These are phyloP conservation scores for Miltochrista miniata DNA, from an alignment of 2,888 invertebrate genomes.

Conservation along the genomic window DNA sequence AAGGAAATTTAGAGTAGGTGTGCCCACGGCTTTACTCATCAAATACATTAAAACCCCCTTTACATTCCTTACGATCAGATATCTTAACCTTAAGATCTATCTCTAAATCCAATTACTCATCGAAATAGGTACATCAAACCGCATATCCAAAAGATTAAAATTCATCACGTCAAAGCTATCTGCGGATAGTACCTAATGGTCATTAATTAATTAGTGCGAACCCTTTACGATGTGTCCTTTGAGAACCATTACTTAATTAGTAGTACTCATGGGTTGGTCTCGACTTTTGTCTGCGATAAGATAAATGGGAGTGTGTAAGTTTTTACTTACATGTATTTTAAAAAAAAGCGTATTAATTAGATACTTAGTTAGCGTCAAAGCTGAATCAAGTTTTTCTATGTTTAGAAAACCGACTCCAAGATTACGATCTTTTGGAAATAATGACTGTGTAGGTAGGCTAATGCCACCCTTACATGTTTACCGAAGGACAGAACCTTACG, in stretches of 20 bases:
- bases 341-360: conserved; percentile 9
- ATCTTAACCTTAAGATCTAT: too few relatives aligned
- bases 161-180: conserved; percentile 54
- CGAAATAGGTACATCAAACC: neutral
- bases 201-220: conserved; percentile 79
- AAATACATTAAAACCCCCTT: too few relatives aligned
- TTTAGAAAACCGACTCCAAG: too few relatives aligned
- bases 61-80: too few relatives aligned
- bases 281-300: conserved; percentile 27
- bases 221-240: conserved; percentile 73
- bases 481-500: too few relatives aligned
- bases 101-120: neutral
- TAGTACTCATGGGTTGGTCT: conserved; percentile 61
- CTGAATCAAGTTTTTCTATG: neutral
- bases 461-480: too few relatives aligned
- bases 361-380: too few relatives aligned
- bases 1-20: too few relatives aligned
- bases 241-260: conserved; percentile 80
- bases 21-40: too few relatives aligned
- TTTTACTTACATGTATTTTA: conserved; percentile 8
- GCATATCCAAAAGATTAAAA: conserved; percentile 40
- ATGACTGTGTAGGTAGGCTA: too few relatives aligned
- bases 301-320: conserved; percentile 24
- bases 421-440: too few relatives aligned
- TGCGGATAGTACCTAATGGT: conserved; percentile 61